These are phyloP conservation scores for Phylloscopus collybita DNA, from an alignment of 2,797 vertebrate species.

Conservation along the genomic window DNA sequence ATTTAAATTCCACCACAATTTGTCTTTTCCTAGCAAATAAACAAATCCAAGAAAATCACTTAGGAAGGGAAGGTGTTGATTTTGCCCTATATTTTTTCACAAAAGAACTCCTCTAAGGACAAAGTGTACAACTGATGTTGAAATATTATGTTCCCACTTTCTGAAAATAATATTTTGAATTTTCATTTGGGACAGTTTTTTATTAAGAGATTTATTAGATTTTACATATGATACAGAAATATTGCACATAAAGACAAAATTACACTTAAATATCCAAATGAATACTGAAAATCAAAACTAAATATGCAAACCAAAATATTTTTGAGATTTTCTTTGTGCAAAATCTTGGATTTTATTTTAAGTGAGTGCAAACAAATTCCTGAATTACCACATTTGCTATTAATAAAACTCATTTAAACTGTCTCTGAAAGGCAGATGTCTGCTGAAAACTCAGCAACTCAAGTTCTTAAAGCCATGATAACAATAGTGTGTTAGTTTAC, in stretches of 20 bases:
- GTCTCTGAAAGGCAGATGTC: neutral
- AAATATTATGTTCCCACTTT: neutral
- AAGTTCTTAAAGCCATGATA: neutral
- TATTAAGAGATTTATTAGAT: neutral
- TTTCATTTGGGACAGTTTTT: neutral
- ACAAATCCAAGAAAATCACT: neutral
- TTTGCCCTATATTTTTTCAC: neutral
- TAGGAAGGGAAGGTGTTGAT: neutral
- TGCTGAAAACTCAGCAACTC: neutral
- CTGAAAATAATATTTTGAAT: neutral
- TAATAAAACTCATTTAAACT: neutral
- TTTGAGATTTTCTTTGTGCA: neutral
- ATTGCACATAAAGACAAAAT: neutral
- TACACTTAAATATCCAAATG: neutral
- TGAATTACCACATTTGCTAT: neutral
- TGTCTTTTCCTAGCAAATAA: neutral
- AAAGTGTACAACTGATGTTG: neutral
- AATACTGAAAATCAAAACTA: neutral
- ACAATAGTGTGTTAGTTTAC: neutral
- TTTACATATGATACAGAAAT: neutral
- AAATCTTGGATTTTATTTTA: neutral
- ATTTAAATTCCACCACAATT: neutral
- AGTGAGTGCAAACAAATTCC: neutral
- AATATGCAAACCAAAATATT: neutral
- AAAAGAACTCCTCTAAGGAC: neutral